These are phyloP conservation scores for Lucilia cuprina DNA, from an alignment of 1,140 invertebrate species.

Conservation along the genomic window DNA sequence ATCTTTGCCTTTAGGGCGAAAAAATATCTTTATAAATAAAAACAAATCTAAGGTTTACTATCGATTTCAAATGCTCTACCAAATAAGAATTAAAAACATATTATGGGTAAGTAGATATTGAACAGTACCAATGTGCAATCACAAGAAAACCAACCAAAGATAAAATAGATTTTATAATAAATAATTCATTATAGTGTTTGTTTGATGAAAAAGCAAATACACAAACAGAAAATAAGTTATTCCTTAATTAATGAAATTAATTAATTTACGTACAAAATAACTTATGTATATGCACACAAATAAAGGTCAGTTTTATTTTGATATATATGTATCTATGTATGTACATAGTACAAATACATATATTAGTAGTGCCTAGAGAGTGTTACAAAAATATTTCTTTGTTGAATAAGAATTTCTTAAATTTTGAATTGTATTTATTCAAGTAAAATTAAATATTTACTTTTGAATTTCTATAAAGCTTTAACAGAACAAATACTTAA, in stretches of 20 bases:
- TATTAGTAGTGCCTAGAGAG: no score
- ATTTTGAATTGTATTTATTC: background rate
- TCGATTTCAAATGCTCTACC: no score
- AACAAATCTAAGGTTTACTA: no score
- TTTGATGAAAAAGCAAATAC: background rate
- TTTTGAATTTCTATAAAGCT: background rate
- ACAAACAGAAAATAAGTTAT: background rate
- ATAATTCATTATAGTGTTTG: no score
- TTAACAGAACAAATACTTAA: background rate
- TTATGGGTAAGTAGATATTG: no score
- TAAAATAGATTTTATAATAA: no score
- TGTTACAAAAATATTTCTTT: no score
- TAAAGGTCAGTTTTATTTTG: background rate
- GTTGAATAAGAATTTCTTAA: background rate
- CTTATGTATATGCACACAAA: background rate
- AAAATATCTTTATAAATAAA: no score
- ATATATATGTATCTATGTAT: background rate
- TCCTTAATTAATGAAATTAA: background rate
- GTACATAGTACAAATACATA: background rate
- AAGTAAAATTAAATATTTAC: constrained; percentile 4
- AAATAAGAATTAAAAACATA: no score
- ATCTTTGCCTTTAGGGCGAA: no score
- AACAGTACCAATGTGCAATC: no score
- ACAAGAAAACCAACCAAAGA: no score
- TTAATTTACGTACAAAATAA: background rate